phyloP scores from a whole-genome alignment of 2,797 vertebrate genomes.

The Sebastes cheni region DNA sequence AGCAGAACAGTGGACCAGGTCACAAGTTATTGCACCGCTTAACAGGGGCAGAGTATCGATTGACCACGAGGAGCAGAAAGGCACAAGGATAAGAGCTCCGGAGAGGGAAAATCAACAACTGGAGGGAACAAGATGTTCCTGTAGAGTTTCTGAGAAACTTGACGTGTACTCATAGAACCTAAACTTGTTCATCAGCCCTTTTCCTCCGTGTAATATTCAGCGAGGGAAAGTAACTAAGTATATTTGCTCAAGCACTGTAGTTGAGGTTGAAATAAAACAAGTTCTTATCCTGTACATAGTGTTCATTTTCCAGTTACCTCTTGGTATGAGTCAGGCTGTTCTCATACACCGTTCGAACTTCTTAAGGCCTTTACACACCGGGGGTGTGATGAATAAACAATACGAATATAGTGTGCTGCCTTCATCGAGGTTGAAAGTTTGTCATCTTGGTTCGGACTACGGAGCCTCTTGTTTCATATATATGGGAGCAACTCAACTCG shows the following conservation, averaged over 20 bases:
- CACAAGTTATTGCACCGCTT: conserved; percentile 28
- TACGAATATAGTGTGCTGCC: no score
- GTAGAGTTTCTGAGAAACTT: background rate
- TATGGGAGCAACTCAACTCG: no score
- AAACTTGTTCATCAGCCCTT: background rate
- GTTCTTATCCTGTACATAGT: no score
- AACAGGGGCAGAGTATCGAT: conserved; percentile 29
- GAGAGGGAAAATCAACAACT: conserved; percentile 3
- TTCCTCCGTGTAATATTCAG: background rate
- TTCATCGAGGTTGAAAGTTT: no score
- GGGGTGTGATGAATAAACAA: no score
- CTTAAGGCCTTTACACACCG: background rate
- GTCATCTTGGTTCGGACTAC: no score
- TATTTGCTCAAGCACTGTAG: no score
- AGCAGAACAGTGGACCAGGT: background rate
- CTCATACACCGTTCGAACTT: no score
- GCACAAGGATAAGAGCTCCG: background rate
- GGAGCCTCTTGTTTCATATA: no score
- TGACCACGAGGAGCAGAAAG: background rate
- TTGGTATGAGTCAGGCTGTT: no score
- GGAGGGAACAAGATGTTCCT: conserved; percentile 3
- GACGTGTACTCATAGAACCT: background rate
- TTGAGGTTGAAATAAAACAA: background rate
- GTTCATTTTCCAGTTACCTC: no score
- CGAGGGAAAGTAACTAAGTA: background rate